Base-by-base conservation (phyloP, 2,797 vertebrate genomes). In the Iguana delicatissima region DNA sequence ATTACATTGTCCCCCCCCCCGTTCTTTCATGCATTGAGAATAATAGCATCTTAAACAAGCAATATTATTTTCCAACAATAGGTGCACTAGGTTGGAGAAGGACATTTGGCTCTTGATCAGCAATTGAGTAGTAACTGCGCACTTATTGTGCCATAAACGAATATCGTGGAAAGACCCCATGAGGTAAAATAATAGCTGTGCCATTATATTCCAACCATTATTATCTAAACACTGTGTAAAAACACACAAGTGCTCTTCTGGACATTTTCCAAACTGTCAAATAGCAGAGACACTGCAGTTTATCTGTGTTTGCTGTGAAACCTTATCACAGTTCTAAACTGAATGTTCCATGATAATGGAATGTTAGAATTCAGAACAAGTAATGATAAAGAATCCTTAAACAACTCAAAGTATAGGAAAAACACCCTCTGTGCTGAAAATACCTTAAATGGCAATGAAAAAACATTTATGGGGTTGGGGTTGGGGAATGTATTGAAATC, bases 221-320 rank as follows among this genome's bases (percentile, higher is more conserved):
- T 46, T 62, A 84, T 91, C 32, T 94, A 89, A 93, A 93, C 42
- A 35, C 35, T 57, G 38, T 46, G 8, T 76, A 83, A 42, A 74
- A 84, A 57, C 24, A 50, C 35, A 57, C 76, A 80, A 80, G 77
- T 82, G 92, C 94, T 90, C 3, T 94, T 93, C 62, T 90, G 94
- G 94, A 95, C 62, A 94, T 72, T 91, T 89, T 92, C 95, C 94
- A 96, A 94, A 89, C 92, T 93, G 14, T 77, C 82, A 92, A 93
- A 92, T 72, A 93, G 64, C 88, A 94, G 88, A 22, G 73, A 14
- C 85, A 81, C 80, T 92, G 7, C 52, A 83, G 82, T 92, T 95
- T 95, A 95, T 96, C 94, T 94, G 22, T 0, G 0, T 92, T 95
- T 93, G 26, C 72, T 89, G 90, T 86, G 79, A 88, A 89, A 86